Evolutionary conservation across 2,888 invertebrate genomes (phyloP), one percentile per base, ranked within the genome.

Genomic region (Apoderus coryli): DNA sequence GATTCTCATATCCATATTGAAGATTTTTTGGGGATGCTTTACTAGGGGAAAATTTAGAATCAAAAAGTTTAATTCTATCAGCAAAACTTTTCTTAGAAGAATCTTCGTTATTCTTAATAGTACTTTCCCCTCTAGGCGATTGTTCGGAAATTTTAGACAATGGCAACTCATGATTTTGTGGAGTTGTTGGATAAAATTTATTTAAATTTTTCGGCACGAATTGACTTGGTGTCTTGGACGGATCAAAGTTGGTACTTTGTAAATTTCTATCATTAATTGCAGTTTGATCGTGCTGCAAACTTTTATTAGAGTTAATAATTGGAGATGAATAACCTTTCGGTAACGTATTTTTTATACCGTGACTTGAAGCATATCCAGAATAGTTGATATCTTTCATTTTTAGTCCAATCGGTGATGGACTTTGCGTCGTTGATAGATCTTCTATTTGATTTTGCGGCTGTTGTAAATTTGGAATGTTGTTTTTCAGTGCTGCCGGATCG

Each of bases 161-260:
- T 19, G n/a, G 7, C 6, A 7, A 6, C n/a, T n/a, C 19, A 19
- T 19, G n/a, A 19, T 19, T 19, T 19, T 19, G 7, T 19, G 19
- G n/a, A 7, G 19, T 7, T 7, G 19, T n/a, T 19, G n/a, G 7
- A n/a, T n/a, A n/a, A n/a, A n/a, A n/a, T n/a, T n/a, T n/a, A n/a
- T n/a, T n/a, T n/a, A n/a, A n/a, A n/a, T n/a, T n/a, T 7, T 19
- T 19, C n/a, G 19, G 19, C 10, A 39, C 26, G 30, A 43, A 44
- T 14, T 44, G 41, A 23, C 44, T 42, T 11, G 45, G 45, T 16
- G 38, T 38, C 15, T 38, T 41, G 16, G 39, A 33, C 7, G 44
- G 39, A 33, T 45, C 37, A 29, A 44, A 45, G 27, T 43, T 43
- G 2, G 42, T 35, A 14, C 39, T 39, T 22, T 41, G 40, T 12